Conservation (phyloP, 2,888 invertebrate species). For the Nephrotoma appendiculata region DNA sequence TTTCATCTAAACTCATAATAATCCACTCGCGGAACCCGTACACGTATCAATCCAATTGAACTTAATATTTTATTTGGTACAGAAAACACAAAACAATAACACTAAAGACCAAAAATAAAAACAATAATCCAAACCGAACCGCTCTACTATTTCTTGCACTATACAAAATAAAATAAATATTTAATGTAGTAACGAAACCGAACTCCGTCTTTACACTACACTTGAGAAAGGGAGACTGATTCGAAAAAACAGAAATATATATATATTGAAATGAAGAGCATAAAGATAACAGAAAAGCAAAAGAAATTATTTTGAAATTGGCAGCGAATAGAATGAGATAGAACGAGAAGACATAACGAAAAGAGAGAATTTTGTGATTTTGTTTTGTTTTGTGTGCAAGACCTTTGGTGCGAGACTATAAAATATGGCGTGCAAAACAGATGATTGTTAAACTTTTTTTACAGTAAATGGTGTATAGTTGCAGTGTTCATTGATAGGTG, state of each 20-base stretch:
- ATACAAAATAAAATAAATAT: not conserved
- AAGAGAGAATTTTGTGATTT: not conserved
- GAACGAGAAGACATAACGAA: not conserved
- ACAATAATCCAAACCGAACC: not conserved
- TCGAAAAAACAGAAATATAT: not conserved
- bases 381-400: not conserved
- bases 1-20: not conserved
- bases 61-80: not conserved
- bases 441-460: not conserved
- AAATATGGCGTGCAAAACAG: not conserved
- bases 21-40: not conserved
- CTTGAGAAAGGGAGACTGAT: constrained; percentile 2
- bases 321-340: not conserved
- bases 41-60: not conserved
- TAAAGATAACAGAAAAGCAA: not conserved
- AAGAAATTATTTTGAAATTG: not conserved
- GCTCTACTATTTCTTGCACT: not conserved
- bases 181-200: not conserved
- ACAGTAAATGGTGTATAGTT: not conserved
- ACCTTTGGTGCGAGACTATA: not conserved
- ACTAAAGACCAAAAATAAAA: not conserved
- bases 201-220: not conserved
- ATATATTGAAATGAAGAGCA: not conserved
- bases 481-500: not conserved
- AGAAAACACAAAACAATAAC: not conserved